phyloP scores from a whole-genome alignment of 2,113 vertebrate species.

The Ictalurus punctatus region DNA sequence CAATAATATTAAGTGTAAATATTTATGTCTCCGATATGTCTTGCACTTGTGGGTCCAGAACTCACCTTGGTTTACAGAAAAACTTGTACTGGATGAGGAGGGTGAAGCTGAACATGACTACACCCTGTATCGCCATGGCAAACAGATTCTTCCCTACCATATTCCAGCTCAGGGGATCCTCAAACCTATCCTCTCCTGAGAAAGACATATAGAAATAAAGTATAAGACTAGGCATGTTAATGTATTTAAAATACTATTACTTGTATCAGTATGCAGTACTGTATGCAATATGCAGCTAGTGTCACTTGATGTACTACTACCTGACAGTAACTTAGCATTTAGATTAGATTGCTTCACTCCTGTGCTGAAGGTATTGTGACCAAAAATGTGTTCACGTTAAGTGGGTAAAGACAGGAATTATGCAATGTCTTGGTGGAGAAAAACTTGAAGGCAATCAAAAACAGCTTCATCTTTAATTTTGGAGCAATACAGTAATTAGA shows the following conservation, averaged over 20 bases:
- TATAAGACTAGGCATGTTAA: not conserved
- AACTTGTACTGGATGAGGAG: constrained; percentile 95
- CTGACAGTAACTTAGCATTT: not conserved
- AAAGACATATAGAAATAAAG: constrained; percentile 22
- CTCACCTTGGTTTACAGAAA: constrained; percentile 89
- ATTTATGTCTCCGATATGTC: not conserved
- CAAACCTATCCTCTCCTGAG: constrained; percentile 89
- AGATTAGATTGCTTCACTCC: not conserved
- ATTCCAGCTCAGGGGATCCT: constrained; percentile 91
- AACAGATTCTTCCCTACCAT: constrained; percentile 93
- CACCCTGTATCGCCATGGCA: constrained; percentile 89
- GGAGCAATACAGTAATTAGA: not conserved
- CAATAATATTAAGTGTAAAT: not conserved
- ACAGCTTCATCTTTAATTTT: not conserved
- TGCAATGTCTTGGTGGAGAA: not conserved
- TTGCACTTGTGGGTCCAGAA: not conserved
- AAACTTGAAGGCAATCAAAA: not conserved
- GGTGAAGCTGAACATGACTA: constrained; percentile 86
- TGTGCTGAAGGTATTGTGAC: too few species aligned
- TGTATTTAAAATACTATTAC: not conserved
- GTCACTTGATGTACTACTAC: not conserved
- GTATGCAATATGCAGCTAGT: not conserved
- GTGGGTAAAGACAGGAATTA: not conserved
- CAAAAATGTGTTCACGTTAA: not conserved
- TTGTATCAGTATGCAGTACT: not conserved